A percentile compares a stretch with the other conserved stretches of the same genome.
Evolutionary conservation across 1,140 invertebrate genomes (phyloP).

Genomic region (Drosophila guanche): DNA sequence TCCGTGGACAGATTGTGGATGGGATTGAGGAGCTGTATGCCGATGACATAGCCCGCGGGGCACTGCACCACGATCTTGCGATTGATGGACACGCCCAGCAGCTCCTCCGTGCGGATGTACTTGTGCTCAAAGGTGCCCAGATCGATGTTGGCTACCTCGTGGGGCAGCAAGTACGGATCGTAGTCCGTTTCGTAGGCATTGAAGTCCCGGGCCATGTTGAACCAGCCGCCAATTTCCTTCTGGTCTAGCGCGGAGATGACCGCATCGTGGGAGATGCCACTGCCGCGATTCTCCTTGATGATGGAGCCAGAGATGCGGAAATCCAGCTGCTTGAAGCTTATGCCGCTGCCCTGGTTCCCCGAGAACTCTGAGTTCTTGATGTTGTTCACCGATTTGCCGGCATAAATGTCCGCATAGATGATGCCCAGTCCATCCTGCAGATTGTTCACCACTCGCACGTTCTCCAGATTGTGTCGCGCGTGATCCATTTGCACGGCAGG

Average conservation of each 20-base stretch:
- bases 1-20: slow-evolving; percentile 94
- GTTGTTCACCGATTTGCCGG: slow-evolving; percentile 92
- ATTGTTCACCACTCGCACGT: slow-evolving; percentile 91
- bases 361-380: slow-evolving; percentile 95
- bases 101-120: slow-evolving; percentile 89
- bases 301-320: slow-evolving; percentile 89
- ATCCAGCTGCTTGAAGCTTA: slow-evolving; percentile 94
- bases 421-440: slow-evolving; percentile 94
- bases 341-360: slow-evolving; percentile 93
- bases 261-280: slow-evolving; percentile 97
- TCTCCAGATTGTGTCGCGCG: slow-evolving; percentile 94
- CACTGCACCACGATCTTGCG: slow-evolving; percentile 87
- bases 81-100: slow-evolving; percentile 85
- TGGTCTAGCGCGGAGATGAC: slow-evolving; percentile 92
- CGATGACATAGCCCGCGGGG: slow-evolving; percentile 90
- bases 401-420: slow-evolving; percentile 94
- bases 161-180: slow-evolving; percentile 88
- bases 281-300: slow-evolving; percentile 93
- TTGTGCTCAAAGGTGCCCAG: slow-evolving; percentile 90
- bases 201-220: slow-evolving; percentile 87
- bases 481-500: slow-evolving; percentile 98
- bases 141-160: slow-evolving; percentile 86
- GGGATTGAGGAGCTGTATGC: slow-evolving; percentile 93
- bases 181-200: slow-evolving; percentile 88
- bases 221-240: slow-evolving; percentile 96